Base-by-base conservation (phyloP, 2,888 invertebrate genomes). In the Lapara coniferarum region DNA sequence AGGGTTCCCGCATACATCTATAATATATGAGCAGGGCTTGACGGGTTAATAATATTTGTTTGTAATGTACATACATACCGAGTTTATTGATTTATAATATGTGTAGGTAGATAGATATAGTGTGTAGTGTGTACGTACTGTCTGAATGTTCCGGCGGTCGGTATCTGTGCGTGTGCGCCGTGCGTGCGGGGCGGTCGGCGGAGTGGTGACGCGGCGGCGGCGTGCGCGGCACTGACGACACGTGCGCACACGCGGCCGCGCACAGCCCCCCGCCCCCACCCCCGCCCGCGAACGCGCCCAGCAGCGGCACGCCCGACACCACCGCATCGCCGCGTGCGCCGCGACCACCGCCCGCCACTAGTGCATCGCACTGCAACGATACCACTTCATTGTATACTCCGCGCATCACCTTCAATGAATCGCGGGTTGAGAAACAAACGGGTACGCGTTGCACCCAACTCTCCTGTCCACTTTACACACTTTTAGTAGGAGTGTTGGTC, bases 211-310 rank as follows among this genome's bases (percentile, higher is more conserved):
- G 70, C 44, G 69, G 66, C 46, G 72, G 66, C 67, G 74, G 67
- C 72, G 63, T 68, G n/a, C 73, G 67, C 37, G 68, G 85, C 68
- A 97, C 95, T 78, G 94, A 91, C 66, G 94, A 92, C 69, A 98
- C 95, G 52, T 96, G 94, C 44, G 96, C 95, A 78, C 96, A 95
- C 70, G 97, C 93, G 94, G 97, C 97, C 81, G 96, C 96, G 74
- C 96, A 95, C 68, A 98, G 92, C 85, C 96, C 95, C 81, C 97
- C 96, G 56, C 96, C 6, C 16, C 53, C 92, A 85, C 96, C 95
- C 81, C 97, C 96, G 55, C 96, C 95, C 51, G 95, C 94, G 90
- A 96, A 97, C 93, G 97, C 97, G 77, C 83, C 81, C 82, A 93
- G 88, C 76, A 93, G 86, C 66, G 91, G 90, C 79, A 82, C 87